A percentile compares a stretch with the other conserved stretches of the same genome.
Evolutionary conservation across 2,797 vertebrate species (phyloP).

Genomic region (Pantherophis vulpinus): DNA sequence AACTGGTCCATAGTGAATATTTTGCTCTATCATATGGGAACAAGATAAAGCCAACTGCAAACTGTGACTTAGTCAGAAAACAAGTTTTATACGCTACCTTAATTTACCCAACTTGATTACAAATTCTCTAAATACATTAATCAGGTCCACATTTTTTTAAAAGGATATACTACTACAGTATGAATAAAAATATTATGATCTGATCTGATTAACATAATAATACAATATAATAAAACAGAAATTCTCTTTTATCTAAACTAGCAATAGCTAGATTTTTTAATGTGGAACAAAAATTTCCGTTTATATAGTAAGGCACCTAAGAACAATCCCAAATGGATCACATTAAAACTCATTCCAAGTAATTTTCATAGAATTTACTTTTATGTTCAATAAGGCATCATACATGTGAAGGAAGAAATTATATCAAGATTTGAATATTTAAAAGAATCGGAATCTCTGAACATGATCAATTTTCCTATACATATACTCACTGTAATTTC

Average conservation of each 20-base stretch:
- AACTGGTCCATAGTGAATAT: background rate
- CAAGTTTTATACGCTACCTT: background rate
- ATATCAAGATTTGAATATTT: background rate
- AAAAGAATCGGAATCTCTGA: background rate
- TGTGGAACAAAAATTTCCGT: background rate
- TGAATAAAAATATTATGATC: background rate
- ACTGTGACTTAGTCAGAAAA: background rate
- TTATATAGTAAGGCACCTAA: background rate
- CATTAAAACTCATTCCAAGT: background rate
- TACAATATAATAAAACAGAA: background rate
- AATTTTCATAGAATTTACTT: background rate
- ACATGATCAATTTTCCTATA: background rate
- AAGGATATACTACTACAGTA: background rate
- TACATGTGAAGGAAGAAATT: background rate
- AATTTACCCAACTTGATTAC: background rate
- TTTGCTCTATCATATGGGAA: background rate
- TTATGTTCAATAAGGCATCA: background rate
- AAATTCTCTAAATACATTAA: background rate
- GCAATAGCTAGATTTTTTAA: background rate
- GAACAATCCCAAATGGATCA: background rate
- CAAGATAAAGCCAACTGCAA: background rate
- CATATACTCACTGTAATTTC: conserved; percentile 78
- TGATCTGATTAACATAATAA: background rate
- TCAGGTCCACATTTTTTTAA: background rate
- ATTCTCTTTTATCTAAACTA: background rate